phyloP scores from a whole-genome alignment of 2,113 vertebrate genomes.

The Phasianus colchicus region DNA sequence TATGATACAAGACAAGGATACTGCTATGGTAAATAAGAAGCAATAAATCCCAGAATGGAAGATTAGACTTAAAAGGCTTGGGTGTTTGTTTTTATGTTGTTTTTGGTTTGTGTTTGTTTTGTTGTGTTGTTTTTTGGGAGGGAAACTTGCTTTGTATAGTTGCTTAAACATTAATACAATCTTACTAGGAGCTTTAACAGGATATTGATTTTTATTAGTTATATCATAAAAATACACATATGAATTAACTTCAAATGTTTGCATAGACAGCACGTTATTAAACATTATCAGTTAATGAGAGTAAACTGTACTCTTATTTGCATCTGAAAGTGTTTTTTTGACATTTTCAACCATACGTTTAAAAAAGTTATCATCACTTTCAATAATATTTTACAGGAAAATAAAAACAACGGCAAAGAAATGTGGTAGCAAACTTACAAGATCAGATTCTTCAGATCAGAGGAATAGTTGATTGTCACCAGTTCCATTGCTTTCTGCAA shows the following conservation, averaged over 20 bases:
- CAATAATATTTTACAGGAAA: not conserved
- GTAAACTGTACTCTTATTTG: not conserved
- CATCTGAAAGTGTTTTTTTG: not conserved
- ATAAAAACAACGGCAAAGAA: not conserved
- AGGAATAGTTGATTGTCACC: slow-evolving; percentile 99
- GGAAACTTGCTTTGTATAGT: not conserved
- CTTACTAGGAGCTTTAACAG: not conserved
- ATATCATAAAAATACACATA: not conserved
- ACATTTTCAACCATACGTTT: not conserved
- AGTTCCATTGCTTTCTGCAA: slow-evolving; percentile 99
- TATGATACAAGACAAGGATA: not conserved
- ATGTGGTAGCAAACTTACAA: slow-evolving; percentile 83
- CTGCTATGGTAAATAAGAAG: not conserved
- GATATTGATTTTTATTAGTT: not conserved
- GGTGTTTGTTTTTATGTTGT: not conserved
- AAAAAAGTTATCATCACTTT: not conserved
- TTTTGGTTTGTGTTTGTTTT: not conserved
- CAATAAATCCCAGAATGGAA: not conserved
- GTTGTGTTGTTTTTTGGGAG: not conserved
- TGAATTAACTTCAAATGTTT: not conserved
- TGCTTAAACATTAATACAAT: not conserved
- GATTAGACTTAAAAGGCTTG: not conserved
- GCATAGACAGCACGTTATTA: too few species aligned
- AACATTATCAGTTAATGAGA: not conserved
- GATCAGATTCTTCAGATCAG: slow-evolving; percentile 99